Percentiles rank a stretch among this genome's conserved stretches.
Conservation (phyloP, 2,797 vertebrate species). For the Fistularia tabacaria region DNA sequence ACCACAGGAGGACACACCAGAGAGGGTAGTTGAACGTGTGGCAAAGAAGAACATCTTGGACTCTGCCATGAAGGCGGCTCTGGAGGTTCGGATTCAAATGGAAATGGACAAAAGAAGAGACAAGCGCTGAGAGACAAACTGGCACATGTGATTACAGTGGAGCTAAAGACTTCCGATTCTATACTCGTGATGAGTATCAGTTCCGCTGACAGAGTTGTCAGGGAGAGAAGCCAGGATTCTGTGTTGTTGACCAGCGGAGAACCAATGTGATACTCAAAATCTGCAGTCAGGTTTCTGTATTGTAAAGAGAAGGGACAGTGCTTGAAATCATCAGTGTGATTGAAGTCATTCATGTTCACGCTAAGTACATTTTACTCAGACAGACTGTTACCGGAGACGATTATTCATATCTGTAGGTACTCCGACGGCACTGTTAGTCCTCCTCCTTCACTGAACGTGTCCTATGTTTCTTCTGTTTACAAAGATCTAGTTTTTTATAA, state of each 20-base stretch:
- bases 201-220: conserved; percentile 12
- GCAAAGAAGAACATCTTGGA: conserved; percentile 82
- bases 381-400: conserved; percentile 24
- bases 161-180: conserved; percentile 1
- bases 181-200: conserved; percentile 13
- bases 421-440: conserved; percentile 11
- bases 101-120: conserved; percentile 86
- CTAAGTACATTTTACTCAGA: conserved; percentile 16
- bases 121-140: conserved; percentile 67
- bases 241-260: conserved; percentile 14
- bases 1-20: conserved; percentile 83
- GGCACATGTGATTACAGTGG: conserved; percentile 4
- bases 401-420: conserved; percentile 7
- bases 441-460: conserved; percentile 10
- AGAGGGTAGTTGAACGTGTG: conserved; percentile 80
- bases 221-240: conserved; percentile 12
- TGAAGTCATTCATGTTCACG: conserved; percentile 7
- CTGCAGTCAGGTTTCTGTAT: conserved; percentile 12
- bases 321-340: conserved; percentile 4
- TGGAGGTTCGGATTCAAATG: conserved; percentile 78
- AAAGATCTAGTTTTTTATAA: conserved; percentile 35
- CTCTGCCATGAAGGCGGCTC: conserved; percentile 78
- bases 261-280: conserved; percentile 5
- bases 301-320: conserved; percentile 12
- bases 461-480: conserved; percentile 36